Evolutionary conservation across 1,140 invertebrate species (phyloP), one percentile per base, ranked within the genome.

Genomic region (Thrips palmi): DNA sequence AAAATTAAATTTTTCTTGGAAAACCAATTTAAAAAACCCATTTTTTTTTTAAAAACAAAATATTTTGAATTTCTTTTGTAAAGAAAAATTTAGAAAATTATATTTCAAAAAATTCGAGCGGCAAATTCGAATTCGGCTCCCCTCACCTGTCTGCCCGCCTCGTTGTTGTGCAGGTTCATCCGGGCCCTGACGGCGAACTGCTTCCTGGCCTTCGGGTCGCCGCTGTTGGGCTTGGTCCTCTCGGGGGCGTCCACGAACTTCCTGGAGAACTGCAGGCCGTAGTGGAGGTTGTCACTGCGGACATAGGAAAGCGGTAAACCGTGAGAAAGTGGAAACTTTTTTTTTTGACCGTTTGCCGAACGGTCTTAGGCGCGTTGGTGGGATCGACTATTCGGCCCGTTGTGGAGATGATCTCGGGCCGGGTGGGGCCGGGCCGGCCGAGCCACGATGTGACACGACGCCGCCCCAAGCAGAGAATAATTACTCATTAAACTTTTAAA

Each of bases 131-230:
- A 12, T 20, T 12, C n/a, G 11, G 30, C 19, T 11, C 10, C 23
- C 53, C 55, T 53, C 56, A 92, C 87, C 77, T 84, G 83, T 60
- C 88, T 65, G 34, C 89, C 89, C 17, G 82, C 85, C 52, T 81
- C 74, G 61, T 96, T 96, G 57, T 97, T 97, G 59, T 97, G 91
- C 22, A 94, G 64, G 62, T 97, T 96, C 87, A 96, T 93, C 44
- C 88, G 59, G 31, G 79, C 79, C 22, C 88, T 63, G 12, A 64
- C 56, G 47, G 60, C 62, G 43, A 54, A 47, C 4, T 49, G 43
- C 37, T 56, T 54, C 35, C 55, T 53, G 40, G 59, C 41, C 51
- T 62, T 52, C 27, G 45, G 48, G 2, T 78, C 80, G 53, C 71
- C 68, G 52, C 86, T 81, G 39, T 84, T 59, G 37, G 27, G 41